Percentiles rank a stretch among this genome's conserved stretches.
phyloP scores from a whole-genome alignment of 1,140 invertebrate species.

The Paralvinella palmiformis region DNA sequence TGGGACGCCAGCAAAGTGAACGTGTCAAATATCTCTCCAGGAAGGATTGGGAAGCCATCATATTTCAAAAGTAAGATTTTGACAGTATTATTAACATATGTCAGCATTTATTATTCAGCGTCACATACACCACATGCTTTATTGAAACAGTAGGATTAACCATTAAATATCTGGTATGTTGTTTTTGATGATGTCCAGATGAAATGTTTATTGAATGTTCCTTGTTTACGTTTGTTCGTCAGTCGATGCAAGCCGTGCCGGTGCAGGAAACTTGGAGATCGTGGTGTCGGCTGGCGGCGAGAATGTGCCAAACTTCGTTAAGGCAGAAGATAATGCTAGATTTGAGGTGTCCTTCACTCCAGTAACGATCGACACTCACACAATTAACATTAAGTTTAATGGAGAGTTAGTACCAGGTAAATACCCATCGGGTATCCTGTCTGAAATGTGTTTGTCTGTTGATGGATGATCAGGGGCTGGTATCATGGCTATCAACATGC shows the following conservation, averaged over 20 bases:
- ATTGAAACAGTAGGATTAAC: too few species aligned
- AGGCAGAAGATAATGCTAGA: slow-evolving; percentile 92
- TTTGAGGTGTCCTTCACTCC: slow-evolving; percentile 96
- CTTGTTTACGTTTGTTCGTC: neutral
- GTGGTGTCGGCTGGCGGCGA: slow-evolving; percentile 95
- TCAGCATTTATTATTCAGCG: too few species aligned
- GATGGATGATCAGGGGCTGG: too few species aligned
- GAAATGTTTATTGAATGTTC: too few species aligned
- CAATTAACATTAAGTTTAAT: slow-evolving; percentile 86
- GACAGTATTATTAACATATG: too few species aligned
- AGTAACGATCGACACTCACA: slow-evolving; percentile 80
- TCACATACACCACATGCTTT: too few species aligned
- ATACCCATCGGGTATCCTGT: too few species aligned
- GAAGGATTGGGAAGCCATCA: slow-evolving; percentile 82
- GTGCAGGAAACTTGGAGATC: slow-evolving; percentile 84
- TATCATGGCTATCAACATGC: too few species aligned
- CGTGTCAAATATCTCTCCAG: slow-evolving; percentile 82
- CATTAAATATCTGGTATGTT: too few species aligned
- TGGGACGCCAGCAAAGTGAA: slow-evolving; percentile 87
- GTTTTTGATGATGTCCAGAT: too few species aligned
- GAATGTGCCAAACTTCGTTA: slow-evolving; percentile 97
- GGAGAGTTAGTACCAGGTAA: slow-evolving; percentile 83
- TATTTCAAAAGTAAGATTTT: slow-evolving; percentile 85
- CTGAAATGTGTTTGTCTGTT: too few species aligned
- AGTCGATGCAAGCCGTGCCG: slow-evolving; percentile 16